Base-by-base conservation (phyloP, 2,888 invertebrate species). In the Hesperia comma region DNA sequence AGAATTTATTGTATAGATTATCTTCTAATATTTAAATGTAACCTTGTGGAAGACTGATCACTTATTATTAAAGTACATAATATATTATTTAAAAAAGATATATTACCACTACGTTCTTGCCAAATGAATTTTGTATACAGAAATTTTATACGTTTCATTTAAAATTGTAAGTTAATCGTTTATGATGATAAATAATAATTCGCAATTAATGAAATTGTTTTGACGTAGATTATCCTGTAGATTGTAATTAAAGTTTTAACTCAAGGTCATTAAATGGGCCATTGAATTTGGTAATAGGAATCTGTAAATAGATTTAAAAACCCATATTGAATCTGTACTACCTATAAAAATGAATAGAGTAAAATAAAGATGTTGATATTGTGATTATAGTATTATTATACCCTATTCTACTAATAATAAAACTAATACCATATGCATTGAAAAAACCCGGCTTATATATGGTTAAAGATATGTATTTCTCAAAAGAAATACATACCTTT, bases 31-130 rank as follows among this genome's bases (percentile, higher is more conserved):
- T 64, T 67, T 74, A 77, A 75, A 78, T 73, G 76, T 79, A 80
- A 83, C 79, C 83, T 86, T 83, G 77, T 74, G 78, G 84, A 90
- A 91, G 90, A 91, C 90, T 90, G 90, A 90, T 78, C 80, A 80
- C 75, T 77, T 74, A 74, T 73, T 62, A 61, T 56, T 67, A 61
- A 61, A 67, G 55, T 51, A 53, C 56, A 46, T 26, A 37, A 37
- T 12, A 33, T 61, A 62, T 57, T 57, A 17, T 60, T 69, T 55
- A 61, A 43, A 61, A 69, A 55, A 26, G 26, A 62, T 46, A 19
- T 49, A 40, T 37, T 56, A n/a, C 4, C 41, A 54, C 26, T 60
- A 21, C n/a, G 54, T 66, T 66, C 54, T 58, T 66, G 66, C 66
- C 66, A 66, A 66, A 66, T 54, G 37, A 55, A 66, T 60, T 61